These are phyloP conservation scores for Zalophus californianus DNA, from an alignment of 2,797 vertebrate species.

Conservation along the genomic window DNA sequence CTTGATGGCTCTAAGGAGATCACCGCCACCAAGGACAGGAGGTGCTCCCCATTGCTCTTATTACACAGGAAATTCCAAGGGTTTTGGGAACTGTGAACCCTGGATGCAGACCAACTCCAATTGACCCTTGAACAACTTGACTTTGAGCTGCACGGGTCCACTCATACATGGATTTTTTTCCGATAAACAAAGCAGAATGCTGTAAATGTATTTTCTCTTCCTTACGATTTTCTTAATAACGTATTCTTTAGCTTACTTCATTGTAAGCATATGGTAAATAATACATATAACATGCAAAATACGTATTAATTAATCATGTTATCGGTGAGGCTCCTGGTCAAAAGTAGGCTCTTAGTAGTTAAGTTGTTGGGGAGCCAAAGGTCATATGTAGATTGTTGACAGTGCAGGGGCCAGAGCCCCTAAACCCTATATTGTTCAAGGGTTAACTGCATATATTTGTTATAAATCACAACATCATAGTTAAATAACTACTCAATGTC, in stretches of 20 bases:
- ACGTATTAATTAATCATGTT: rapidly evolving
- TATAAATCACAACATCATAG: background rate
- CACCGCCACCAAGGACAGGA: background rate
- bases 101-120: background rate
- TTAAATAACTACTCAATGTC: background rate
- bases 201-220: background rate
- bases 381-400: background rate
- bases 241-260: background rate
- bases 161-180: background rate
- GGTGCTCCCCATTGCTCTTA: too few species aligned
- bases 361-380: background rate
- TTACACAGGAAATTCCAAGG: rapidly evolving
- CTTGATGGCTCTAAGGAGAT: background rate
- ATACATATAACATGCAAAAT: background rate
- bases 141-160: background rate
- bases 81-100: background rate
- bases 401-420: background rate
- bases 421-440: background rate
- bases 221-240: background rate
- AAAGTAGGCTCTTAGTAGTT: background rate
- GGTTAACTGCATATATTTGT: background rate
- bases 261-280: background rate
- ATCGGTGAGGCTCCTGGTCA: background rate
- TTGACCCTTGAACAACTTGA: background rate
- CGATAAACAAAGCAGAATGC: background rate